Base-by-base conservation (phyloP, 1,140 invertebrate genomes). In the Psilanteris sp. region DNA sequence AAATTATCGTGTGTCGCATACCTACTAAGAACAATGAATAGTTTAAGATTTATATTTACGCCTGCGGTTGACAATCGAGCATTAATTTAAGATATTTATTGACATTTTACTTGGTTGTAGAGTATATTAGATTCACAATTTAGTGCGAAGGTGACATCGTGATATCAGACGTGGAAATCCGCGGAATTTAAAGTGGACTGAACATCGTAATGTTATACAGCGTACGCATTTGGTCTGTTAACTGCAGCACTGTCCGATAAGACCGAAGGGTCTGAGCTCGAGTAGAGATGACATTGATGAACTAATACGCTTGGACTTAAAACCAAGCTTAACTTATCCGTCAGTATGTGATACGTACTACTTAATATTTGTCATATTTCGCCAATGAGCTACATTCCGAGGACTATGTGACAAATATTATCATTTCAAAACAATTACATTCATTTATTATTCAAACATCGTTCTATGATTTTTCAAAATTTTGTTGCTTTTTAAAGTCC, bases 201-300 rank as follows among this genome's bases (percentile, higher is more conserved):
- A 59, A 57, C 44, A 31, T 57, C 46, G 37, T 52, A 37, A 62
- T 59, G 44, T 78, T 64, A 68, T 64, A 78, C 62, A 52, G 52
- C 50, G 37, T 39, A 81, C 74, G 78, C 74, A 78, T 82, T 78
- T 66, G 72, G 79, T 79, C 77, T 74, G 79, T 79, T 83, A 74
- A 74, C 71, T 78, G 81, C 83, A 83, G 83, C 83, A 83, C 59
- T 73, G 84, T 83, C 84, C 85, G 85, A 87, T 87, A 87, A 87
- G 85, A 85, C 84, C 84, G 81, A 86, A 85, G 81, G 81, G 83
- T 79, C 82, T 85, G 81, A 85, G 83, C 83, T 85, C 70, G 80
- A 85, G 81, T 4, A 55, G 83, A 86, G 85, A 87, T 88, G 87
- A 88, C 87, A 88, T 88, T 88, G 87, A 88, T 79, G 85, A 77